Conservation (phyloP, 2,888 invertebrate genomes). For the Uropetala carovei region DNA sequence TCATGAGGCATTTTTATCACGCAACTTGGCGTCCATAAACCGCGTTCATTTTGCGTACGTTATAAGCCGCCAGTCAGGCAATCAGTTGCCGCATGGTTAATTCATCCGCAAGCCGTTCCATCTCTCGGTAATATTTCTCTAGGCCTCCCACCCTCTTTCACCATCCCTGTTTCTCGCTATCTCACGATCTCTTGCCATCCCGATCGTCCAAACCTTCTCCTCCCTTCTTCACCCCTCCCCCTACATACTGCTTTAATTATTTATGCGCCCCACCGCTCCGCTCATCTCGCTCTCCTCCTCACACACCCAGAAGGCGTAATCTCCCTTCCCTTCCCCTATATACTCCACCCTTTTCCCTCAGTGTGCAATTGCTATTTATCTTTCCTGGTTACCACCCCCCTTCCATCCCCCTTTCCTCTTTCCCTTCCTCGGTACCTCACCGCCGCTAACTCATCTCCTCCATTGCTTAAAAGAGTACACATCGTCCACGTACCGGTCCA, state of each 20-base stretch:
- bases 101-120: background rate
- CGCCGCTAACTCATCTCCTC: background rate
- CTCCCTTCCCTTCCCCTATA: background rate
- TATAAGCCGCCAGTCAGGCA: background rate
- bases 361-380: conserved; percentile 20
- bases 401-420: too few relatives aligned
- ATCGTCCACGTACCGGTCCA: background rate
- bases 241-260: background rate
- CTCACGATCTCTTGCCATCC: too few relatives aligned
- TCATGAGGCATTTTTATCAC: too few relatives aligned
- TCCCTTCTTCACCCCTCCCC: background rate
- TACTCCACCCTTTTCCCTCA: background rate
- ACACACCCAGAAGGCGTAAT: conserved; percentile 18
- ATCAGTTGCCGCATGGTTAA: background rate
- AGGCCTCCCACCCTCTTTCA: too few relatives aligned
- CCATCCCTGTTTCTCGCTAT: too few relatives aligned
- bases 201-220: background rate
- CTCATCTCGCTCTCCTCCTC: background rate
- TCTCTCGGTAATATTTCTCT: too few relatives aligned
- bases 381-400: background rate
- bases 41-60: background rate
- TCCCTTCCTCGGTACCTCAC: too few relatives aligned
- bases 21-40: too few relatives aligned
- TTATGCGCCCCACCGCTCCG: background rate
- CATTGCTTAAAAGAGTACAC: conserved; percentile 6